Conservation (phyloP, 2,888 invertebrate genomes). For the Drosophila barbarae region DNA sequence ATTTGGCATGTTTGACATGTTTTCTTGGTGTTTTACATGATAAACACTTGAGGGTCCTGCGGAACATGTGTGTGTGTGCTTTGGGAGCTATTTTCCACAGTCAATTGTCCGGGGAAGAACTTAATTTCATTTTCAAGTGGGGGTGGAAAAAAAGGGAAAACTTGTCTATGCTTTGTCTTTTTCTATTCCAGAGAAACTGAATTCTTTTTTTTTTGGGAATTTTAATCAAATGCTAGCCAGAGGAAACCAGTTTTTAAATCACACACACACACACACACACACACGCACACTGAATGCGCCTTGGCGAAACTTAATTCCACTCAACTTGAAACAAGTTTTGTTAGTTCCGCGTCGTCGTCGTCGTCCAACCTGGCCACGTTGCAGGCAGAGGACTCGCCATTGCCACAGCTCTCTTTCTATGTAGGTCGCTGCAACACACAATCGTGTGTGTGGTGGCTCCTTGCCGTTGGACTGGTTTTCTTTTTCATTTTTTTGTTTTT, state of each 20-base stretch:
- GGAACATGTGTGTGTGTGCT: conserved; percentile 13
- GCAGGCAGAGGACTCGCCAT: conserved; percentile 13
- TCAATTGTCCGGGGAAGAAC: conserved; percentile 26
- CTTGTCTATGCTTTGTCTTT: not conserved
- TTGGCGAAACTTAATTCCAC: not conserved
- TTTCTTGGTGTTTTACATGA: conserved; percentile 72
- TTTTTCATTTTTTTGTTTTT: conserved; percentile 5
- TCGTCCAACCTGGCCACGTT: conserved; percentile 49
- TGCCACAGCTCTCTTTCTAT: conserved; percentile 58
- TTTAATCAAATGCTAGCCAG: conserved; percentile 60
- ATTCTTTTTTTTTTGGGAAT: conserved; percentile 26
- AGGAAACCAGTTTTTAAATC: conserved; percentile 54
- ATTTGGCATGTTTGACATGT: conserved; percentile 74
- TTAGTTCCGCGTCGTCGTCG: conserved; percentile 58
- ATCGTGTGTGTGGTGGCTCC: conserved; percentile 47
- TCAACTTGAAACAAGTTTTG: conserved; percentile 56
- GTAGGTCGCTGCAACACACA: conserved; percentile 77
- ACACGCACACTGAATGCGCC: not conserved
- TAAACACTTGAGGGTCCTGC: conserved; percentile 67
- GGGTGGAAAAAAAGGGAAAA: not conserved
- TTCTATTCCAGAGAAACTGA: conserved; percentile 24
- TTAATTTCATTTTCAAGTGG: conserved; percentile 43
- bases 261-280: conserved; percentile 3
- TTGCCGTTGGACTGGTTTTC: conserved; percentile 51
- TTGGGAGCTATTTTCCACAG: conserved; percentile 29